Percentiles rank a stretch among this genome's conserved stretches.
Evolutionary conservation across 2,797 vertebrate genomes (phyloP).

Genomic region (Rhyacichthys aspro): DNA sequence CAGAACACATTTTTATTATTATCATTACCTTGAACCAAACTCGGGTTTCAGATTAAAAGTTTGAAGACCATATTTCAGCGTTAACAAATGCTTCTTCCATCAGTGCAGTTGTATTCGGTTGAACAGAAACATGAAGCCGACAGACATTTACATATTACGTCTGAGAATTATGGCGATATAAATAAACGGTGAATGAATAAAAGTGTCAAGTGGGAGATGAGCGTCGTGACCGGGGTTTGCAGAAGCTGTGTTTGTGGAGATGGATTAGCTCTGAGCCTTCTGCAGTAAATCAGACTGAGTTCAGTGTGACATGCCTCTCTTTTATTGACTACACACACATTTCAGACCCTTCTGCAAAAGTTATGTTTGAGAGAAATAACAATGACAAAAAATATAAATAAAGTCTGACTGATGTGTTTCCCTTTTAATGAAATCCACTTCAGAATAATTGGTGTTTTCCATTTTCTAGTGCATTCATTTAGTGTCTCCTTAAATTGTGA

Average conservation of each 20-base stretch:
- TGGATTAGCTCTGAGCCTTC: constrained; percentile 16
- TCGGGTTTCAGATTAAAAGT: too few relatives aligned
- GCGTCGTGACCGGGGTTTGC: background rate
- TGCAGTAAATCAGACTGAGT: constrained; percentile 38
- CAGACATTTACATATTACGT: background rate
- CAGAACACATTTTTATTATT: background rate
- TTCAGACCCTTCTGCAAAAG: background rate
- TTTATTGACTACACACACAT: background rate
- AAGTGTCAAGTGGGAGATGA: constrained; percentile 5
- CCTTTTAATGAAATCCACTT: too few relatives aligned
- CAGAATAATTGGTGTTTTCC: too few relatives aligned
- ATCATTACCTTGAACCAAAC: too few relatives aligned
- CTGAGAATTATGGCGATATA: constrained; percentile 16
- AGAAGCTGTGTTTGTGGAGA: constrained; percentile 22
- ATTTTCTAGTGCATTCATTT: too few relatives aligned
- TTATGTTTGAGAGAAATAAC: constrained; percentile 11
- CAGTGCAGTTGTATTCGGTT: constrained; percentile 7
- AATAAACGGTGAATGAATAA: constrained; percentile 24
- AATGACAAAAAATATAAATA: background rate
- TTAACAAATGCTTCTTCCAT: constrained; percentile 1
- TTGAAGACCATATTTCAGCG: too few relatives aligned
- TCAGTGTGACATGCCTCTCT: constrained; percentile 8
- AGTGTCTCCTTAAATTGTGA: too few relatives aligned
- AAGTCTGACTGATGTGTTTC: too few relatives aligned
- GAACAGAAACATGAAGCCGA: background rate